Evolutionary conservation across 2,113 vertebrate species (phyloP), one percentile per base, ranked within the genome.

Genomic region (Mellivora capensis): DNA sequence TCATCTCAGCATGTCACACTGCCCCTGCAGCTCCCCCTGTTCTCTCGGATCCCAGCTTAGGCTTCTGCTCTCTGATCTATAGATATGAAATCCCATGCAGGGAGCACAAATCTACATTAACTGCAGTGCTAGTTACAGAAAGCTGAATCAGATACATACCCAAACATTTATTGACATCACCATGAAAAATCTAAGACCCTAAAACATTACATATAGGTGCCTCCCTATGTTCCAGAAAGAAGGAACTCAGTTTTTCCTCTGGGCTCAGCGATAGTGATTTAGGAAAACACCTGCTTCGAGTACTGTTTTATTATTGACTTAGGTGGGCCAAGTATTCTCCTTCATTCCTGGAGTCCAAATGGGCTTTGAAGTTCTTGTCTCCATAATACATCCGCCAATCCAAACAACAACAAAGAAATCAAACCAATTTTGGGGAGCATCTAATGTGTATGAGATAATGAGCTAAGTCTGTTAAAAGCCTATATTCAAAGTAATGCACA

Each of bases 51-150:
- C 7, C 54, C 44, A 93, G 34, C 25, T 81, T n/a, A 39, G 82
- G 6, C 18, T 89, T 95, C 57, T 10, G 12, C 17, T 94, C 82
- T 95, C 49, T 96, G 74, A 97, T 90, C 42, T 93, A 31, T 14
- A 64, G 42, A 52, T 91, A 54, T 0, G 34, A 94, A 89, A 87
- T 44, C 15, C 57, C 83, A 62, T 31, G 5, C 42, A 83, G 29
- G 39, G 49, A 64, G 57, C 76, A 86, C 4, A 97, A 62, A 54
- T 57, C 4, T 84, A 49, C 13, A 87, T 87, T 81, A 84, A 74
- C 76, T 92, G 10, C 44, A 93, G 83, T 62, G n/a, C 27, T 90
- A 18, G 49, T 93, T 71, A 57, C 6, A 77, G 29, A 89, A 84
- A 84, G 61, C 82, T 76, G 34, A 79, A 96, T 91, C 29, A 76